These are phyloP conservation scores for Cantharis nigra DNA, from an alignment of 2,888 invertebrate genomes.

Conservation along the genomic window DNA sequence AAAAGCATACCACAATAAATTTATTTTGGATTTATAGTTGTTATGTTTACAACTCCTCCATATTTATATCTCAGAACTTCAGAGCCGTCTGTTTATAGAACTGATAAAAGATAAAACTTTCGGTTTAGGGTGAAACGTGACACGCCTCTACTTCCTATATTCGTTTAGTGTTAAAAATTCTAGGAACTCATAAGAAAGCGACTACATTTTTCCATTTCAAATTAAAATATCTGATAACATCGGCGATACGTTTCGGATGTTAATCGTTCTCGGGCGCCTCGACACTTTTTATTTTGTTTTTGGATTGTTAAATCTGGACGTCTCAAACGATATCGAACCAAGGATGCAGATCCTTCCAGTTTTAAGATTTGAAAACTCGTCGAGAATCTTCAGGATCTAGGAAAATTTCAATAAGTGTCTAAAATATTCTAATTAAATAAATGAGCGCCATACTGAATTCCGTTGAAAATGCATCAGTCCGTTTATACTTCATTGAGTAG, in stretches of 20 bases:
- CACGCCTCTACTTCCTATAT: conserved; percentile 27
- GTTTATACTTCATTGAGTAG: conserved; percentile 37
- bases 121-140: conserved; percentile 31
- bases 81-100: neutral
- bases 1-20: neutral
- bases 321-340: neutral
- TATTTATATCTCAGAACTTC: neutral
- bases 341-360: neutral
- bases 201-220: neutral
- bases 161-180: conserved; percentile 10
- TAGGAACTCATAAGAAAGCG: conserved; percentile 4
- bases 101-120: conserved; percentile 25
- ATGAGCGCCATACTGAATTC: conserved; percentile 36
- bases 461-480: conserved; percentile 35
- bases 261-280: neutral
- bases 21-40: neutral
- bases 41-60: neutral
- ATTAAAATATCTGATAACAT: neutral
- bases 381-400: neutral
- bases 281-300: neutral
- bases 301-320: neutral
- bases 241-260: neutral
- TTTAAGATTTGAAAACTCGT: neutral
- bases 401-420: neutral
- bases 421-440: conserved; percentile 24